Base-by-base conservation (phyloP, 1,140 invertebrate genomes). In the Aphis craccivora region DNA sequence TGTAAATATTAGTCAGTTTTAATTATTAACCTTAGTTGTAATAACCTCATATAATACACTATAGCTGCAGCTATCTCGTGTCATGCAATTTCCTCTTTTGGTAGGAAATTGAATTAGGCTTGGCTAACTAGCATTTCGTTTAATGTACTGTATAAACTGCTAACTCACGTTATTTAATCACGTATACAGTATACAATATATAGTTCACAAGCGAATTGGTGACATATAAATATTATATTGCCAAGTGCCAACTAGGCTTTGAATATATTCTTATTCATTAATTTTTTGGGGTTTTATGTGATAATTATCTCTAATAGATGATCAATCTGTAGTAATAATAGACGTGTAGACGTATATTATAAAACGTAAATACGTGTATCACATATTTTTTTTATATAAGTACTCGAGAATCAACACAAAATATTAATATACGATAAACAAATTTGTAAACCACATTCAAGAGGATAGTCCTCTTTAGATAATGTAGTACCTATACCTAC, bases 31-130 rank as follows among this genome's bases (percentile, higher is more conserved):
- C 35, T 93, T 37, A 40, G 22, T 93, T 93, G 55, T 48, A 37
- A 93, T 93, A 93, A 86, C 37, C 35, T 45, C 35, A 43, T 37
- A 84, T n/a, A 25, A 93, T 60, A 90, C 81, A 40, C 45, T 93
- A 40, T 40, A 86, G 60, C 23, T 86, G 9, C 37, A 20, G 67
- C 48, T 43, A 43, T 93, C 48, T 84, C 81, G 60, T 81, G 76
- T 93, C 91, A 84, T 86, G 91, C 48, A 86, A 53, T 93, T 93
- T 93, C 91, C 91, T 93, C 76, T 93, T 84, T 93, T 93, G 48
- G 91, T 93, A 55, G 91, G 81, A 93, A 93, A 93, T 93, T 93
- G 91, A 93, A 83, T 93, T 93, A 93, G 76, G 91, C 40, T 93
- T 83, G 76, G 91, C 81, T 53, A 93, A 93, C 45, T 14, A 35